Evolutionary conservation across 2,797 vertebrate genomes (phyloP).

Genomic region (Siniperca undulata): DNA sequence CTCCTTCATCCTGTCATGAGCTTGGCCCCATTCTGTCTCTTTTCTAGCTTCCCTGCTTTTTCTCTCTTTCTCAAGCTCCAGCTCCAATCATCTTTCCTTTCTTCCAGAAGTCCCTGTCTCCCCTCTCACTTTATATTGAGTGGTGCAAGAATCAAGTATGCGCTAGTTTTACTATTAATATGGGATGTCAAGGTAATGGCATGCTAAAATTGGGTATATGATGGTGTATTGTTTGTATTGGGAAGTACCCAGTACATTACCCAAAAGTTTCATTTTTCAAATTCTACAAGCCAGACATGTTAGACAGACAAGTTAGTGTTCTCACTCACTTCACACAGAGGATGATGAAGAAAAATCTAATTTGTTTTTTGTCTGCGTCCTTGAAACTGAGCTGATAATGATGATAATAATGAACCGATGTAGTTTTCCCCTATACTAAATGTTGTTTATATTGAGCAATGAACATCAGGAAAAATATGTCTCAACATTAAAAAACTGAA

Average conservation of each 20-base stretch:
- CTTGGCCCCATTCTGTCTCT: slow-evolving; percentile 77
- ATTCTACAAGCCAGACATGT: background rate
- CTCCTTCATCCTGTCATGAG: slow-evolving; percentile 64
- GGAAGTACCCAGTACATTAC: background rate
- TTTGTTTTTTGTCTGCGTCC: background rate
- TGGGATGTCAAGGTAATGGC: background rate
- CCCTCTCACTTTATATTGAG: slow-evolving; percentile 19
- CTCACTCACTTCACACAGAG: background rate
- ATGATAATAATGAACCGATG: background rate
- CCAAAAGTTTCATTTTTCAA: background rate
- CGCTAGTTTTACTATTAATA: slow-evolving; percentile 8
- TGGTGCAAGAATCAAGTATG: slow-evolving; percentile 14
- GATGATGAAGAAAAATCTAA: background rate
- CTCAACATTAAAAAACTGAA: background rate
- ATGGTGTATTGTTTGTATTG: background rate
- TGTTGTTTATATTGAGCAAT: background rate
- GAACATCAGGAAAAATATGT: background rate
- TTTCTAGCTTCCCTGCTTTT: slow-evolving; percentile 50
- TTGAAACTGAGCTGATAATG: background rate
- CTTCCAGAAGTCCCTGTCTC: slow-evolving; percentile 33
- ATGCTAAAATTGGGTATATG: slow-evolving; percentile 4
- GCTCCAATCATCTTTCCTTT: slow-evolving; percentile 34
- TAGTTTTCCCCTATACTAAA: background rate
- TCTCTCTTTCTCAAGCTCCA: slow-evolving; percentile 41
- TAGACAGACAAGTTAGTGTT: background rate